Base-by-base conservation (phyloP, 2,888 invertebrate genomes). In the Trichacis sp. region DNA sequence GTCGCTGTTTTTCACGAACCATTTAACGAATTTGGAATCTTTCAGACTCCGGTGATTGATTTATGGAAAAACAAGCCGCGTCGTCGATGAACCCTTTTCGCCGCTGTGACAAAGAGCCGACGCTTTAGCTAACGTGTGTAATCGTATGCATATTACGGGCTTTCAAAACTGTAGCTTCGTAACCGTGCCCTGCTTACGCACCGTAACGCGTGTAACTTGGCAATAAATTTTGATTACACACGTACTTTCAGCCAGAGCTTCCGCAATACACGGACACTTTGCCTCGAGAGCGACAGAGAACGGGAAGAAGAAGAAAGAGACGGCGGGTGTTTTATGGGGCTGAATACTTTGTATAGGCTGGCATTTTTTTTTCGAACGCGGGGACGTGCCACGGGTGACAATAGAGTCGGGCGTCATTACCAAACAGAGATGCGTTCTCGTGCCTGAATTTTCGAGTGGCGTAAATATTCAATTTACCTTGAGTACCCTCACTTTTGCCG, bases 71-170 rank as follows among this genome's bases (percentile, higher is more conserved):
- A 66, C 69, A 69, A 73, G 64, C 64, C 71, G 63, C 58, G 68
- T 68, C 68, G 69, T 68, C 66, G 64, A 65, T 60, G 24, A 71
- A 74, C 71, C 74, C 70, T 71, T 74, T 73, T 49, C 54, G 50
- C 46, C 58, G 24, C 33, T 69, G 66, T 66, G 64, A 70, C 70
- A 73, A 73, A 71, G 55, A 70, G 67, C n/a, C n/a, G n/a, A n/a
- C n/a, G 24, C 4, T 64, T 71, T 58, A 61, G n/a, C 64, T 64
- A 73, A 63, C 64, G 72, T 67, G 74, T 74, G 78, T 81, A 81
- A 81, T 81, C 77, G 78, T 77, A 81, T 80, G 81, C 81, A 75
- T 80, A 81, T 81, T 74, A 77, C 73, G 65, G 72, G 74, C 52
- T 72, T 76, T 73, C 70, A 51, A 64, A 52, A 53, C 66, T 56